A percentile compares a stretch with the other conserved stretches of the same genome.
Evolutionary conservation across 2,888 invertebrate genomes (phyloP).

Genomic region (Ichneumoninae sp.): DNA sequence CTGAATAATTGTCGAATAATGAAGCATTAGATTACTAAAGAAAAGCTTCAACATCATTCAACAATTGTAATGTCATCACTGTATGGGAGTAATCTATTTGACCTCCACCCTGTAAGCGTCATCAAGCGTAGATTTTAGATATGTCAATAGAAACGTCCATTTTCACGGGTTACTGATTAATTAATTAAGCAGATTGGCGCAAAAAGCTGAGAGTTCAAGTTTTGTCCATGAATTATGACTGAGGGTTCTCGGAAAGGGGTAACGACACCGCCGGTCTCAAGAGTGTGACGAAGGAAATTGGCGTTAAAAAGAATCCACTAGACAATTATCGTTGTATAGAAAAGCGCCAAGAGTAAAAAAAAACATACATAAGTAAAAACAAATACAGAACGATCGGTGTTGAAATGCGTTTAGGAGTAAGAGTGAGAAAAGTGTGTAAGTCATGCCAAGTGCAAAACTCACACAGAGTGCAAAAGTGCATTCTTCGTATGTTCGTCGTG

Average conservation of each 20-base stretch:
- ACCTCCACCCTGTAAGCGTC: conserved; percentile 3
- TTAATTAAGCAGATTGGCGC: neutral
- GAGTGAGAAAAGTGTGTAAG: conserved; percentile 28
- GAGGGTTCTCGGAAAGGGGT: neutral
- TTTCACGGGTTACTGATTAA: neutral
- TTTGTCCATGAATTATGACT: neutral
- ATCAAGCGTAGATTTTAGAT: neutral
- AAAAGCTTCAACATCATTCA: neutral
- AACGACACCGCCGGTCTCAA: neutral
- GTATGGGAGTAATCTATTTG: neutral
- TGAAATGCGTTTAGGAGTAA: conserved; percentile 12
- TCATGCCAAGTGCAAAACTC: conserved; percentile 53
- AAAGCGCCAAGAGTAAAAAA: neutral
- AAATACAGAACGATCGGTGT: neutral
- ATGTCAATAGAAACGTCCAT: neutral
- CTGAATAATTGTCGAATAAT: neutral
- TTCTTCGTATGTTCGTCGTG: conserved; percentile 20
- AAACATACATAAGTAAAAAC: neutral
- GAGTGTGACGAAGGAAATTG: conserved; percentile 3
- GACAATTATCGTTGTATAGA: neutral
- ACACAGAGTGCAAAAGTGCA: conserved; percentile 45
- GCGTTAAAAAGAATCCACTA: neutral
- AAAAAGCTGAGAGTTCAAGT: neutral
- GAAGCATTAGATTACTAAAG: neutral
- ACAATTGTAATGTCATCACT: neutral